These are phyloP conservation scores for Anoplius nigerrimus DNA, from an alignment of 2,888 invertebrate genomes.

Conservation along the genomic window DNA sequence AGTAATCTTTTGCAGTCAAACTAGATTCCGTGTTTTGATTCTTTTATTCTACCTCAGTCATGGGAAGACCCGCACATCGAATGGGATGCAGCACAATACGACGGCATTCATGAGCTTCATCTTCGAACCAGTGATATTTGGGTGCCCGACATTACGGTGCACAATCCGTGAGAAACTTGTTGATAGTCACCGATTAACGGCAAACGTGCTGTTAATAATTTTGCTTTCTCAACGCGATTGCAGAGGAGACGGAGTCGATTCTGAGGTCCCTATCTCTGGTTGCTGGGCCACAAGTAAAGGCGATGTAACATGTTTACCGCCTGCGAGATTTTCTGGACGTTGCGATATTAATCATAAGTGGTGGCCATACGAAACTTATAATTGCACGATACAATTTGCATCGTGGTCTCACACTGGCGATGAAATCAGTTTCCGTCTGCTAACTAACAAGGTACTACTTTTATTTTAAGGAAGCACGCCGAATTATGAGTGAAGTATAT, in stretches of 20 bases:
- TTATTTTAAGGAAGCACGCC: neutral
- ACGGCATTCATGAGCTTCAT: constrained; percentile 78
- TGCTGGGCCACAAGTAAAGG: constrained; percentile 78
- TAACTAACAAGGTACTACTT: constrained; percentile 49
- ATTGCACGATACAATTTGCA: constrained; percentile 80
- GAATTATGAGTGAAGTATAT: neutral
- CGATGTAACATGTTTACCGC: constrained; percentile 79
- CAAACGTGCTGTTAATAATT: neutral
- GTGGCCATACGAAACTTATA: constrained; percentile 82
- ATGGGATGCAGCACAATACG: constrained; percentile 84
- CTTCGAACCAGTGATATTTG: constrained; percentile 82
- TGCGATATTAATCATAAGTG: constrained; percentile 78
- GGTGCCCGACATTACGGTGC: constrained; percentile 84
- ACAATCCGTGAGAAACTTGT: constrained; percentile 78
- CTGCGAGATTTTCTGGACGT: constrained; percentile 76
- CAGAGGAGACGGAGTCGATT: neutral
- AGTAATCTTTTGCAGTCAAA: constrained; percentile 33
- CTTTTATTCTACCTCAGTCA: constrained; percentile 70
- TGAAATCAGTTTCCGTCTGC: constrained; percentile 77
- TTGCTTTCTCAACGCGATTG: neutral
- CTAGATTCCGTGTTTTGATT: neutral
- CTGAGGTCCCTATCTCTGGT: constrained; percentile 60
- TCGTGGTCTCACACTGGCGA: constrained; percentile 81
- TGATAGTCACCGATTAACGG: neutral
- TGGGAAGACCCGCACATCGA: constrained; percentile 83